Percentiles rank a stretch among this genome's conserved stretches.
Conservation (phyloP, 2,888 invertebrate genomes). For the Oasisia sp. region DNA sequence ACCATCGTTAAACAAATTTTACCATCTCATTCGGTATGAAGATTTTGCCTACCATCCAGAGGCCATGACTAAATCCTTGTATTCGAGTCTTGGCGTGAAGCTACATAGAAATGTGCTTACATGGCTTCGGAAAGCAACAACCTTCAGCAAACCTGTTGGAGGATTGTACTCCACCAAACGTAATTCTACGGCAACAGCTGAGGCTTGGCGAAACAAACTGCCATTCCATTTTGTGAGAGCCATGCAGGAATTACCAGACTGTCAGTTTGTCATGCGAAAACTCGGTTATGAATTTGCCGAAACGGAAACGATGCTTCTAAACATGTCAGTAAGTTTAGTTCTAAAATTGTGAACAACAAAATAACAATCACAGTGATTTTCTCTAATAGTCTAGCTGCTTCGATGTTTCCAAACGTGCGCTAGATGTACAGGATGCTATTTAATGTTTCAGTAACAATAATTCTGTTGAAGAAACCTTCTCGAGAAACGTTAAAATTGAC, state of each 20-base stretch:
- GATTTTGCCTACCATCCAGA: neutral
- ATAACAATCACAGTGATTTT: neutral
- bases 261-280: too few relatives aligned
- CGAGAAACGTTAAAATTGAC: too few relatives aligned
- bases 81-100: neutral
- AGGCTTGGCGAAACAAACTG: too few relatives aligned
- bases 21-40: neutral
- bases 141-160: neutral
- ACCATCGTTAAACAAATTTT: neutral
- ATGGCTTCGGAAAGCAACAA: neutral
- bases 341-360: neutral
- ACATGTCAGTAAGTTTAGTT: neutral
- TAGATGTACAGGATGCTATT: too few relatives aligned
- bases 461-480: too few relatives aligned
- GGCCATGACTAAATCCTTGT: neutral
- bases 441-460: too few relatives aligned
- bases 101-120: neutral
- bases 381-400: too few relatives aligned
- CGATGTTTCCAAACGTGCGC: too few relatives aligned
- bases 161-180: neutral
- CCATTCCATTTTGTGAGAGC: too few relatives aligned
- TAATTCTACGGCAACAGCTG: too few relatives aligned
- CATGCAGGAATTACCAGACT: too few relatives aligned
- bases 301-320: neutral
- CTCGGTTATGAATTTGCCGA: neutral